These are phyloP conservation scores for Eudasyphora cyanicolor DNA, from an alignment of 2,888 invertebrate genomes.

Conservation along the genomic window DNA sequence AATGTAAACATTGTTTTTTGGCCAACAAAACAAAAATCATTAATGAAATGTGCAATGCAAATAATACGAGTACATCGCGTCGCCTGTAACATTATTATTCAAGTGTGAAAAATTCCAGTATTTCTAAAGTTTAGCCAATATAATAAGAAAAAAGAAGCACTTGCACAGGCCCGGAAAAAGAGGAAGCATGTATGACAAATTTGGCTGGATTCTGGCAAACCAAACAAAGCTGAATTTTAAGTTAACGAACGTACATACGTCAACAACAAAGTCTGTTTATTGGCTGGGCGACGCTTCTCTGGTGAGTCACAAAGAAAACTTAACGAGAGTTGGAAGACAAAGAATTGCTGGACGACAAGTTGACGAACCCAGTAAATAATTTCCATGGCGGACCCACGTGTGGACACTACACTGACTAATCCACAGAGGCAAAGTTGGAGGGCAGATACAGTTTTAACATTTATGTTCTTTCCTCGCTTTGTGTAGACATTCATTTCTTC, in stretches of 20 bases:
- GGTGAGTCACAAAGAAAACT: conserved; percentile 56
- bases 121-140: conserved; percentile 35
- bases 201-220: neutral
- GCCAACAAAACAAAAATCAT: conserved; percentile 45
- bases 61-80: neutral
- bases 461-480: too few relatives aligned
- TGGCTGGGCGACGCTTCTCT: neutral
- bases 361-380: neutral
- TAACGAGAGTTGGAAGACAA: too few relatives aligned
- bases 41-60: conserved; percentile 40
- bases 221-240: neutral
- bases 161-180: conserved; percentile 30
- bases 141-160: neutral
- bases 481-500: too few relatives aligned
- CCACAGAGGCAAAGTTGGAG: neutral
- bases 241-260: too few relatives aligned
- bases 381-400: neutral
- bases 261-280: too few relatives aligned
- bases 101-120: conserved; percentile 62
- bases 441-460: too few relatives aligned
- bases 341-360: conserved; percentile 51
- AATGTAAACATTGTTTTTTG: conserved; percentile 8
- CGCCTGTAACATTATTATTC: conserved; percentile 55
- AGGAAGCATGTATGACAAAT: conserved; percentile 23
- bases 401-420: neutral